These are phyloP conservation scores for Colletes gigas DNA, from an alignment of 1,140 invertebrate species.

Conservation along the genomic window DNA sequence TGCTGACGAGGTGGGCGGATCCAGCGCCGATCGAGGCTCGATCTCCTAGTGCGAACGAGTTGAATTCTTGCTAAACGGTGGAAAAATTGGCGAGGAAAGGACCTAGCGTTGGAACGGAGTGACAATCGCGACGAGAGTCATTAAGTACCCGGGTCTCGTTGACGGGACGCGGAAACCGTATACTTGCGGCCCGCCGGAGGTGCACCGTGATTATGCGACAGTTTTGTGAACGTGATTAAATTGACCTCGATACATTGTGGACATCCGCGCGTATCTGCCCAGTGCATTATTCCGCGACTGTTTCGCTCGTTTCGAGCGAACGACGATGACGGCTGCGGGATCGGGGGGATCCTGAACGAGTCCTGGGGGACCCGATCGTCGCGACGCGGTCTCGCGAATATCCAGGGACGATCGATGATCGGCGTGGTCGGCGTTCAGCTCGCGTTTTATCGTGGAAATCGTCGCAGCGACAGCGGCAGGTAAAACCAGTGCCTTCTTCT, in stretches of 20 bases:
- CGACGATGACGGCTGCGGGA: neutral
- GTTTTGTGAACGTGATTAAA: slow-evolving; percentile 66
- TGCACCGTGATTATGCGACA: slow-evolving; percentile 62
- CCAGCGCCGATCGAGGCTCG: too few species aligned
- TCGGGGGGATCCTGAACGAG: neutral
- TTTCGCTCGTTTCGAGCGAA: slow-evolving; percentile 28
- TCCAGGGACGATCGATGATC: slow-evolving; percentile 32
- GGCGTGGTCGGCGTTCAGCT: slow-evolving; percentile 26
- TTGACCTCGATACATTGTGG: slow-evolving; percentile 63
- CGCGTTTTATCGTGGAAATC: slow-evolving; percentile 40
- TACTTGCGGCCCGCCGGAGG: slow-evolving; percentile 40
- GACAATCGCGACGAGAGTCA: slow-evolving; percentile 6
- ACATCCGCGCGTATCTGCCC: slow-evolving; percentile 51
- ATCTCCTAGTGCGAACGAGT: too few species aligned
- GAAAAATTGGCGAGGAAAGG: too few species aligned
- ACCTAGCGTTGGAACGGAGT: slow-evolving; percentile 6
- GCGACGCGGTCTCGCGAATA: neutral
- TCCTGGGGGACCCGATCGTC: neutral
- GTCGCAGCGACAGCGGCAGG: slow-evolving; percentile 42
- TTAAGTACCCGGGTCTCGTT: slow-evolving; percentile 12
- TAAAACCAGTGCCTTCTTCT: slow-evolving; percentile 16
- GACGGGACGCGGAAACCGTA: slow-evolving; percentile 40
- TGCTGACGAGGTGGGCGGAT: too few species aligned
- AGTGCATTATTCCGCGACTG: slow-evolving; percentile 31
- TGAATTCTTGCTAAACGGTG: too few species aligned